Base-by-base conservation (phyloP, 1,140 invertebrate species). In the Plutomurus gul region DNA sequence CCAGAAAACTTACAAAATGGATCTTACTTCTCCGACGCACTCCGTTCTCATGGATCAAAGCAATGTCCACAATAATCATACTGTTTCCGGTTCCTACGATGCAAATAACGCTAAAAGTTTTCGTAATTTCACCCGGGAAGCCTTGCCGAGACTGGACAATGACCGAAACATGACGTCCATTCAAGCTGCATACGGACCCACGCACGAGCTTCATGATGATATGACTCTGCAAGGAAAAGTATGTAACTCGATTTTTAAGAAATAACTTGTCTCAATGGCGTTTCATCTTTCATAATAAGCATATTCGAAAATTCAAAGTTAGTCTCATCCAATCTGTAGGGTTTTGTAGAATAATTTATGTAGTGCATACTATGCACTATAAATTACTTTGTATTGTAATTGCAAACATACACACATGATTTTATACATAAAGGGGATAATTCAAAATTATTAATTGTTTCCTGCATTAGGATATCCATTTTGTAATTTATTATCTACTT, bases 141-240 rank as follows among this genome's bases (percentile, higher is more conserved):
- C 95, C 2, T 85, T 97, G 49, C 96, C 96, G 8, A 89, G 95
- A 65, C 87, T 96, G 84, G 96, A 97, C 85, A 96, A 97, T 88
- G 98, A 98, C 87, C 90, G 96, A 77, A 97, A 98, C 86, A 93
- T 97, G 79, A 90, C 96, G 89, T 88, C 87, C 11, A 92, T 97
- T 49, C 95, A 95, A 84, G 94, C 94, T 3, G 93, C 92, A 18
- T 94, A 94, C 83, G 89, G 93, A 85, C 96, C 96, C 4, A 97
- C 96, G 3, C 87, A 98, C 16, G 95, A 97, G 85, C 95, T 97
- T 87, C 90, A 98, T 3, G 95, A 97, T 87, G 94, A 96, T 86
- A 90, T 92, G 25, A 93, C 93, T 20, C 85, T 94, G n/a, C 51
- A 80, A 49, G 75, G 36, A 25, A 80, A 76, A 47, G 75, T 76